These are phyloP conservation scores for Nothoprocta pentlandii DNA, from an alignment of 2,113 vertebrate genomes.

Conservation along the genomic window DNA sequence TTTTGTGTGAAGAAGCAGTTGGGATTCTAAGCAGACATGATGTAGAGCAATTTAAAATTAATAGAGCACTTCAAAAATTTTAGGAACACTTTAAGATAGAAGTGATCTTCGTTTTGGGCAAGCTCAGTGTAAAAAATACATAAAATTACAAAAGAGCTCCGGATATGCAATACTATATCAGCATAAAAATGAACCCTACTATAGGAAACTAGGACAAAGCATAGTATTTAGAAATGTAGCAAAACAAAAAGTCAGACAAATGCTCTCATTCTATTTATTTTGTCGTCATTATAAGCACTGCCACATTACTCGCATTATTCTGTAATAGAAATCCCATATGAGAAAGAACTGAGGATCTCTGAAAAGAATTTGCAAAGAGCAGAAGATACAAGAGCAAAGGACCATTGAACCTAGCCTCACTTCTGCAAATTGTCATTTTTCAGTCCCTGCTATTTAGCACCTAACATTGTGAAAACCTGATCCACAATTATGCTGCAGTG, in stretches of 20 bases:
- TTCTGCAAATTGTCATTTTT: neutral
- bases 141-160: constrained; percentile 26
- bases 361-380: neutral
- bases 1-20: constrained; percentile 6
- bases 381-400: no score
- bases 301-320: neutral
- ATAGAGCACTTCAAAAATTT: constrained; percentile 60
- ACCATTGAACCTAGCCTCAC: neutral
- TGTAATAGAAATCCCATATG: rapidly evolving
- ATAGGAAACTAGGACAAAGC: neutral
- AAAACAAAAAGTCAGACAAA: neutral
- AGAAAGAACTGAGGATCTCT: neutral
- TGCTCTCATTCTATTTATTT: neutral
- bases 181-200: neutral
- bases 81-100: constrained; percentile 57
- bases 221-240: neutral
- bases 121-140: neutral
- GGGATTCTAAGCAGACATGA: constrained; percentile 54
- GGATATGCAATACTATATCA: neutral
- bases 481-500: neutral
- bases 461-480: neutral
- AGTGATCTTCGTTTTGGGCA: constrained; percentile 52
- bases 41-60: constrained; percentile 70
- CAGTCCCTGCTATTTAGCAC: neutral
- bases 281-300: neutral